Evolutionary conservation across 2,113 vertebrate species (phyloP).

Genomic region (Thunnus maccoyii): DNA sequence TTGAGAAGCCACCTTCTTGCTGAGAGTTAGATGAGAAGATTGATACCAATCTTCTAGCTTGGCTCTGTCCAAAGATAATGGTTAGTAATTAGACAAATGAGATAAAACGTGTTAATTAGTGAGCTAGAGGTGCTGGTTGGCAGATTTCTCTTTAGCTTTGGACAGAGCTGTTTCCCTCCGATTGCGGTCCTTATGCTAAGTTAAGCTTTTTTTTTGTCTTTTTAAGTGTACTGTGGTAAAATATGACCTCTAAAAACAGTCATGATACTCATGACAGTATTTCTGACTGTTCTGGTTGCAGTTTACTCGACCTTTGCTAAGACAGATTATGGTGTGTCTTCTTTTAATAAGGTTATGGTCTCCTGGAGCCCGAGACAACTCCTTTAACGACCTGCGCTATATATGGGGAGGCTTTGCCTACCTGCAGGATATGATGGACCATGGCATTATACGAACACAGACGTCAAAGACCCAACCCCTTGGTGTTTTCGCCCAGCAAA

Average conservation of each 20-base stretch:
- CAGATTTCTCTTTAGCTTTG: not conserved
- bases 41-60: too few relatives aligned
- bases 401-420: slow-evolving; percentile 96
- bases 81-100: not conserved
- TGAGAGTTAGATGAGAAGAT: too few relatives aligned
- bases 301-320: slow-evolving; percentile 55
- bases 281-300: slow-evolving; percentile 31
- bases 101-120: too few relatives aligned
- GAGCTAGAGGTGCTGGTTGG: too few relatives aligned
- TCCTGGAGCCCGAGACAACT: slow-evolving; percentile 92
- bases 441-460: slow-evolving; percentile 88
- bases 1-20: too few relatives aligned
- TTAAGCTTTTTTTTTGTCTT: slow-evolving; percentile 2
- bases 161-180: too few relatives aligned
- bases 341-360: slow-evolving; percentile 91
- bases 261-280: slow-evolving; percentile 5
- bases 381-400: slow-evolving; percentile 94
- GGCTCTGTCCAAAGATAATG: too few relatives aligned
- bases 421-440: slow-evolving; percentile 95
- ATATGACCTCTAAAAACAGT: slow-evolving; percentile 34
- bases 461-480: slow-evolving; percentile 88
- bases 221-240: slow-evolving; percentile 37
- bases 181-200: not conserved
- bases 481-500: slow-evolving; percentile 94
- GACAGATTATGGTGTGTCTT: slow-evolving; percentile 62